Evolutionary conservation across 1,140 invertebrate species (phyloP).

Genomic region (Tribolium castaneum): DNA sequence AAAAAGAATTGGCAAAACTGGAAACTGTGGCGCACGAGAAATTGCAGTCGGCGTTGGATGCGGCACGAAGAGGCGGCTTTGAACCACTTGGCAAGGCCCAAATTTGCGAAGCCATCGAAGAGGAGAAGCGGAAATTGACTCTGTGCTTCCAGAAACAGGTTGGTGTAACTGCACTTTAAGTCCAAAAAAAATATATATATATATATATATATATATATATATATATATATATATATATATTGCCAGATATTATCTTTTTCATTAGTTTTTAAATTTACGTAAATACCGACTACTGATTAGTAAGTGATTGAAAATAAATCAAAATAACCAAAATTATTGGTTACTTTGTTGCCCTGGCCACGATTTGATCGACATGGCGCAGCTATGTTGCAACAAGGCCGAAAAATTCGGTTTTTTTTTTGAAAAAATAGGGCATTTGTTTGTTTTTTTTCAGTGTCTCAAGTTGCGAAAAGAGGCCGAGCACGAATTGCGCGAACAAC

Average conservation of each 20-base stretch:
- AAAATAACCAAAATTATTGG: too few species aligned
- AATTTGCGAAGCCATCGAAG: conserved; percentile 68
- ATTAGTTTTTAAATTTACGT: too few species aligned
- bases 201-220: too few species aligned
- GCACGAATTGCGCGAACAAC: conserved; percentile 77
- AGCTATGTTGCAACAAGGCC: neutral
- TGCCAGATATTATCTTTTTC: too few species aligned
- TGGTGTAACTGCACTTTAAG: neutral
- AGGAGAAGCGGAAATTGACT: conserved; percentile 68
- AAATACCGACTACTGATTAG: too few species aligned
- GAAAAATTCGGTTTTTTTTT: neutral
- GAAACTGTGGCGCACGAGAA: conserved; percentile 73
- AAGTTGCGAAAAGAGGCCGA: conserved; percentile 76
- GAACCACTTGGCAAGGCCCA: conserved; percentile 65
- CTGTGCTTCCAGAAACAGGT: conserved; percentile 70
- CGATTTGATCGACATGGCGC: too few species aligned
- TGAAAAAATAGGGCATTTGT: neutral
- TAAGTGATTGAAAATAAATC: too few species aligned
- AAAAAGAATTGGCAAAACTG: conserved; percentile 77
- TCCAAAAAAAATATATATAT: too few species aligned
- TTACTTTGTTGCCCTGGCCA: too few species aligned
- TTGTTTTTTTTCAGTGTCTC: conserved; percentile 67
- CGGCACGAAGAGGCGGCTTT: conserved; percentile 64
- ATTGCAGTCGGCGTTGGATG: conserved; percentile 72
- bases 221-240: too few species aligned